Percentiles rank a stretch among this genome's conserved stretches.
Conservation (phyloP, 2,888 invertebrate species). For the Tubiluchus corallicola region DNA sequence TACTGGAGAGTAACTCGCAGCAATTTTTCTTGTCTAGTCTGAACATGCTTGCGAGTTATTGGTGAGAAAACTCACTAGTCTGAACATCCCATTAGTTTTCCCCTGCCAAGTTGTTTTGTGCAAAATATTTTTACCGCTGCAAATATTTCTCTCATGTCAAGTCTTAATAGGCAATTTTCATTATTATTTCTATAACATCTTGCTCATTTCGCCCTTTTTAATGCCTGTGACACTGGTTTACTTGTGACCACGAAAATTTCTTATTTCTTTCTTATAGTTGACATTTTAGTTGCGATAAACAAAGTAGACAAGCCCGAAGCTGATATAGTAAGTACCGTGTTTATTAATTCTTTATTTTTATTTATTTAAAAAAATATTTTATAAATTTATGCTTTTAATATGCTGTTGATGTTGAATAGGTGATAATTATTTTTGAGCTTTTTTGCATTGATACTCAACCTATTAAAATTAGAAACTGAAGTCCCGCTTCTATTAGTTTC, state of each 20-base stretch:
- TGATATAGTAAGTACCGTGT: constrained; percentile 46
- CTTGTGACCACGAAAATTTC: not conserved
- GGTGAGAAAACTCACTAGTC: too few species aligned
- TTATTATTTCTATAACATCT: not conserved
- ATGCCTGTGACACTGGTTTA: not conserved
- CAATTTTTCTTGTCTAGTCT: too few species aligned
- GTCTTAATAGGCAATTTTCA: too few species aligned
- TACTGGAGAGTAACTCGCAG: too few species aligned
- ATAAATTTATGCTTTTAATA: constrained; percentile 1
- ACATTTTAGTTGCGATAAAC: constrained; percentile 89
- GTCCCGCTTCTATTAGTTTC: too few species aligned
- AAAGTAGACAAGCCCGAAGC: constrained; percentile 87
- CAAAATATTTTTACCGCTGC: too few species aligned
- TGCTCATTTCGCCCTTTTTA: not conserved
- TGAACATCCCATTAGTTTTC: too few species aligned
- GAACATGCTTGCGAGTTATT: too few species aligned
- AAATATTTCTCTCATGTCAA: not conserved
- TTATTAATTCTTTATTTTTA: not conserved
- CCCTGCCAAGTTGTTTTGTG: too few species aligned
- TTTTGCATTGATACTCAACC: too few species aligned
- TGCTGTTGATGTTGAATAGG: not conserved
- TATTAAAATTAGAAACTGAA: too few species aligned
- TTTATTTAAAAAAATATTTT: constrained; percentile 8
- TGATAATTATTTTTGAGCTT: too few species aligned
- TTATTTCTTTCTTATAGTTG: constrained; percentile 42